Conservation (phyloP, 2,888 invertebrate species). For the Agrochola lychnidis region DNA sequence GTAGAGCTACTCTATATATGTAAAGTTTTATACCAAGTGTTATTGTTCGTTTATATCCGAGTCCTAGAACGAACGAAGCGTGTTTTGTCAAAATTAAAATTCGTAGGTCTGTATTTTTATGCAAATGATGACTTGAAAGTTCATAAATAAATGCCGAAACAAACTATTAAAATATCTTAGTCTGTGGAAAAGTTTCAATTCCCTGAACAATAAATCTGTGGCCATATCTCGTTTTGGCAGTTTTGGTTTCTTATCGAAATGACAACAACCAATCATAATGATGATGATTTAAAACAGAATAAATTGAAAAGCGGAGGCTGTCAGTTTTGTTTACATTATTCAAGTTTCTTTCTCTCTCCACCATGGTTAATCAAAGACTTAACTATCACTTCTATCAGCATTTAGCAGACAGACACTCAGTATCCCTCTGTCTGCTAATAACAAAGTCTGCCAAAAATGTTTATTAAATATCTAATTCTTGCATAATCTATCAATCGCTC, state of each 20-base stretch:
- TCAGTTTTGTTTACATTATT: neutral
- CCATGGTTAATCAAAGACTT: neutral
- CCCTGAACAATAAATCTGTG: neutral
- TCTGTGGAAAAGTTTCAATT: neutral
- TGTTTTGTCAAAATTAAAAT: neutral
- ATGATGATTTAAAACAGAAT: neutral
- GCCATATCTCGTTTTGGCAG: neutral
- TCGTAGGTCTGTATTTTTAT: neutral
- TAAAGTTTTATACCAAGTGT: neutral
- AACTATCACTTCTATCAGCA: neutral
- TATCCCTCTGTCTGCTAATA: neutral
- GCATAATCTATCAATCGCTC: neutral
- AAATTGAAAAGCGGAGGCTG: neutral
- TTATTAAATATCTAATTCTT: neutral
- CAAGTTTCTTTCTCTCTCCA: neutral
- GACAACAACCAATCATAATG: neutral
- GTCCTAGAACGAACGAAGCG: neutral
- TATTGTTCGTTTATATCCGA: neutral
- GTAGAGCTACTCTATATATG: conserved; percentile 16
- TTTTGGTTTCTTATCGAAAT: neutral
- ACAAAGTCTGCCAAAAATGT: neutral
- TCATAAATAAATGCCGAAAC: too few species aligned
- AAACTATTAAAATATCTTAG: too few species aligned
- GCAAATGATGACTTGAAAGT: neutral
- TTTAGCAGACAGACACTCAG: too few species aligned